These are phyloP conservation scores for Antheraea assamensis DNA, from an alignment of 2,888 invertebrate genomes.

Conservation along the genomic window DNA sequence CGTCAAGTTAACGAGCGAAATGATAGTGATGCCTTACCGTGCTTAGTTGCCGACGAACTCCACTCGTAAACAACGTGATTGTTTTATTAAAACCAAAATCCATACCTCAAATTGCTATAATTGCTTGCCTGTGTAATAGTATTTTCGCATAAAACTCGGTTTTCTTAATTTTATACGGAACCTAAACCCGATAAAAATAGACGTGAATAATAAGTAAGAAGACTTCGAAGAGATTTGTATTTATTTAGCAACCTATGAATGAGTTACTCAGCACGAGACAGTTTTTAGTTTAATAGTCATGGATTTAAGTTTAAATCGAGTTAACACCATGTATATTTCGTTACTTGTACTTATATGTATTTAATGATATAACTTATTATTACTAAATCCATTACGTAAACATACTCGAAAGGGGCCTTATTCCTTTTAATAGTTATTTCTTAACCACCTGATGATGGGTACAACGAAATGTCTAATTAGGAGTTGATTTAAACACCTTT, in stretches of 20 bases:
- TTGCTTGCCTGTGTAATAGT: neutral
- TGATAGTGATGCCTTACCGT: conserved; percentile 13
- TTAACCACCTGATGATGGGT: neutral
- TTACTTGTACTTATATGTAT: no score
- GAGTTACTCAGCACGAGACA: no score
- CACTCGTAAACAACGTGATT: neutral
- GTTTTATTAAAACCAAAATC: neutral
- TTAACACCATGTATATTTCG: neutral
- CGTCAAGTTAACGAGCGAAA: conserved; percentile 65
- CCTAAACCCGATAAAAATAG: neutral
- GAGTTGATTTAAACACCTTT: neutral
- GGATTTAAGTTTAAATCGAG: neutral
- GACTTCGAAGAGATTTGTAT: no score
- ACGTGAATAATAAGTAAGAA: neutral
- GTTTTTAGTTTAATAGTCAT: neutral
- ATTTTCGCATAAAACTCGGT: neutral
- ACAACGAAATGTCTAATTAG: neutral
- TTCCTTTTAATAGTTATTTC: neutral
- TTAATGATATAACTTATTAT: no score
- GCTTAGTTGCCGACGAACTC: conserved; percentile 23
- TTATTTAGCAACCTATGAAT: no score
- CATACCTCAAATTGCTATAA: neutral
- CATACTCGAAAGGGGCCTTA: no score
- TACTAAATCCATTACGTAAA: no score
- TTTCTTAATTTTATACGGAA: neutral